Conservation (phyloP, 2,113 vertebrate genomes). For the Thermophis baileyi region DNA sequence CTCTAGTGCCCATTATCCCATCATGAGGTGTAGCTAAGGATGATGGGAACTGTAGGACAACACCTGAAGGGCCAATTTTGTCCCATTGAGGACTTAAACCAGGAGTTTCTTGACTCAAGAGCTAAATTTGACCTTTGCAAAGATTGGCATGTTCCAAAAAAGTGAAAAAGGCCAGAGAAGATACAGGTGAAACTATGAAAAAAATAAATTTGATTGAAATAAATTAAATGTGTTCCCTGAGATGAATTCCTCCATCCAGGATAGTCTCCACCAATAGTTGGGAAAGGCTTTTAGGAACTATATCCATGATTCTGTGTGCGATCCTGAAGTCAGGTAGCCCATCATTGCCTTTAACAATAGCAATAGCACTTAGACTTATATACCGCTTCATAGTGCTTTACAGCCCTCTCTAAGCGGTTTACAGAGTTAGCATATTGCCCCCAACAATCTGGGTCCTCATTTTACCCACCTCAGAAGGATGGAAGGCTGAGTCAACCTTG, state of each 20-base stretch:
- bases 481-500: too few relatives aligned
- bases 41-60: not conserved
- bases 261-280: not conserved
- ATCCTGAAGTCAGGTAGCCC: not conserved
- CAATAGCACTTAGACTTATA: too few relatives aligned
- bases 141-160: not conserved
- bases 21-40: not conserved
- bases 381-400: too few relatives aligned
- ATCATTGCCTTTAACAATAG: not conserved
- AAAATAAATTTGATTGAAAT: not conserved
- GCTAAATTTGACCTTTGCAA: not conserved
- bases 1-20: not conserved
- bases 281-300: not conserved
- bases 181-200: not conserved
- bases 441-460: too few relatives aligned
- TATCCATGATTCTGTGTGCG: not conserved
- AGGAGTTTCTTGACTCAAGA: not conserved
- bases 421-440: too few relatives aligned
- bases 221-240: not conserved
- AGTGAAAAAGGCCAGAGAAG: not conserved
- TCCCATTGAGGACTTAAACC: not conserved
- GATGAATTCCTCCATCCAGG: not conserved
- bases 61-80: not conserved
- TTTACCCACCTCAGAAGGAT: too few relatives aligned
- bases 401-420: too few relatives aligned